A percentile compares a stretch with the other conserved stretches of the same genome.
These are phyloP conservation scores for Pogonomyrmex californicus DNA, from an alignment of 1,140 invertebrate genomes.

Conservation along the genomic window DNA sequence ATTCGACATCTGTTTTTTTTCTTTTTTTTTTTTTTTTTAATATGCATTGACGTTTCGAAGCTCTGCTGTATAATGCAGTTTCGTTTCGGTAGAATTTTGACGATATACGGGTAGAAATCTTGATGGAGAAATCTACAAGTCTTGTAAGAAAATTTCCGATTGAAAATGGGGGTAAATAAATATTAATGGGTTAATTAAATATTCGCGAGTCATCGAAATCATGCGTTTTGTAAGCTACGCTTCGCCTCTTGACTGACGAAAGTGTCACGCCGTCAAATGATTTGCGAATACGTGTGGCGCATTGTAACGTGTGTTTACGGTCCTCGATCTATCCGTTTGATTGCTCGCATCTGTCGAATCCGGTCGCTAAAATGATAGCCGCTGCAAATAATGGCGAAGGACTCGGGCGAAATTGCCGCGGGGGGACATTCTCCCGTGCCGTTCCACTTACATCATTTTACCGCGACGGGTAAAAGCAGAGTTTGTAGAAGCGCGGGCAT, in stretches of 20 bases:
- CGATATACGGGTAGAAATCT: too few species aligned
- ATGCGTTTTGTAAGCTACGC: not conserved
- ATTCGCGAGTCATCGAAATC: conserved; percentile 18
- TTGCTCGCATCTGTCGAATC: conserved; percentile 2
- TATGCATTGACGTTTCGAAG: not conserved
- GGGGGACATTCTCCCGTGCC: conserved; percentile 3
- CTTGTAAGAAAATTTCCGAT: not conserved
- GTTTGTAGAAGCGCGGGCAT: not conserved
- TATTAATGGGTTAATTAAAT: not conserved
- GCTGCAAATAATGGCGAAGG: not conserved
- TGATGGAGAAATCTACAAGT: not conserved
- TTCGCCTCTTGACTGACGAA: conserved; percentile 57
- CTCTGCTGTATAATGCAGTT: not conserved
- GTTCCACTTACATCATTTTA: conserved; percentile 32
- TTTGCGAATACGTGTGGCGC: not conserved
- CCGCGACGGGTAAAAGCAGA: not conserved
- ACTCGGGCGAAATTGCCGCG: not conserved
- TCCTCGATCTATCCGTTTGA: conserved; percentile 20
- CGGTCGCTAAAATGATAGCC: not conserved
- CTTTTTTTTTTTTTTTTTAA: not conserved
- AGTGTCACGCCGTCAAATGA: conserved; percentile 58
- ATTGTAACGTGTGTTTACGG: not conserved
- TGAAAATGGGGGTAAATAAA: not conserved
- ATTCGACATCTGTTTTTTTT: not conserved
- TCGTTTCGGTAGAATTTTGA: not conserved